phyloP scores from a whole-genome alignment of 2,113 vertebrate genomes.

The Caranx ignobilis region DNA sequence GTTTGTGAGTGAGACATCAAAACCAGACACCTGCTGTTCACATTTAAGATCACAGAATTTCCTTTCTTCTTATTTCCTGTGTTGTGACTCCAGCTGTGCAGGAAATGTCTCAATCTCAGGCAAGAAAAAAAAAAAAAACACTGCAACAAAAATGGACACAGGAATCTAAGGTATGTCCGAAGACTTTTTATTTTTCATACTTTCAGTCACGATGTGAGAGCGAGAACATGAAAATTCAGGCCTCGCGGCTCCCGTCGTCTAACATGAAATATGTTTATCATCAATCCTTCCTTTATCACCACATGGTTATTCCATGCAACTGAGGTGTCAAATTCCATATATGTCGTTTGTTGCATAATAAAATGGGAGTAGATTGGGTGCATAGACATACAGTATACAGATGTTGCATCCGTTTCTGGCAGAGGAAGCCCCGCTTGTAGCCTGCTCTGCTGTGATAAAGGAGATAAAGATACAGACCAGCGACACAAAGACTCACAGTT shows the following conservation, averaged over 20 bases:
- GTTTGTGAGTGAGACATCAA: not conserved
- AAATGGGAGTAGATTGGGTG: slow-evolving; percentile 5
- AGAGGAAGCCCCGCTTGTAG: slow-evolving; percentile 33
- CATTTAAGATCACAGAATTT: slow-evolving; percentile 1
- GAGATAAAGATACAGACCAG: slow-evolving; percentile 57
- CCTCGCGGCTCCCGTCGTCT: not conserved
- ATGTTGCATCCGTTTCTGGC: slow-evolving; percentile 42
- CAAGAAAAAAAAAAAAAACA: not conserved
- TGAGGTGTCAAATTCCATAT: slow-evolving; percentile 5
- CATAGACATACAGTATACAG: slow-evolving; percentile 8
- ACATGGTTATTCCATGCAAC: not conserved
- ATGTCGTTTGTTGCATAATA: slow-evolving; percentile 10
- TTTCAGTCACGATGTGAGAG: not conserved
- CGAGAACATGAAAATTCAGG: not conserved
- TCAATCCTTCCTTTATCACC: slow-evolving; percentile 1
- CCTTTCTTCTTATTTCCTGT: not conserved
- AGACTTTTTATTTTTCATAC: not conserved
- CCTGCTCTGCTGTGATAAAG: slow-evolving; percentile 66
- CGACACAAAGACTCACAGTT: slow-evolving; percentile 43
- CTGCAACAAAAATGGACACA: not conserved
- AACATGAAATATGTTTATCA: not conserved
- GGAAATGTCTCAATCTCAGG: slow-evolving; percentile 9
- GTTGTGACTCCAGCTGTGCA: not conserved
- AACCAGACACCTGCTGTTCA: slow-evolving; percentile 15
- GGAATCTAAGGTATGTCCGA: not conserved